Evolutionary conservation across 2,113 vertebrate species (phyloP).

Genomic region (Apaloderma vittatum): DNA sequence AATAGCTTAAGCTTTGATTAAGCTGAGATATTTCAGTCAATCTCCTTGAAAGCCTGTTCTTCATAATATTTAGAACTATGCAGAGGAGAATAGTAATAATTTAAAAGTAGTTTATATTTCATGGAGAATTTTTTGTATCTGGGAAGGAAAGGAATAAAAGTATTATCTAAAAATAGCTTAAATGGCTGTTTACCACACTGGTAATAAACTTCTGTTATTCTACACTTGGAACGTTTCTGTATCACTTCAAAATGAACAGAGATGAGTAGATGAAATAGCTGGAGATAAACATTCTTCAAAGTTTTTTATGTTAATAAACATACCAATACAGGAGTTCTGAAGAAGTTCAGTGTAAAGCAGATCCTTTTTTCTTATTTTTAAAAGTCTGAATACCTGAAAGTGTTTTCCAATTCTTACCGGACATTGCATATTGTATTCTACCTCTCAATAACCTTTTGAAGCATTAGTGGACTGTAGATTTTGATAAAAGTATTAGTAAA

Average conservation of each 20-base stretch:
- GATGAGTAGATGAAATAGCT: neutral
- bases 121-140: neutral
- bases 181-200: neutral
- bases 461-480: neutral
- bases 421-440: neutral
- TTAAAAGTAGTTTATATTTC: constrained; percentile 10
- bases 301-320: neutral
- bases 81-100: neutral
- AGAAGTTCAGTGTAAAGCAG: neutral
- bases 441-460: neutral
- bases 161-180: neutral
- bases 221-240: neutral
- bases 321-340: neutral
- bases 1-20: neutral
- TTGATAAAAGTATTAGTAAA: neutral
- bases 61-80: neutral
- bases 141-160: neutral
- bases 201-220: neutral
- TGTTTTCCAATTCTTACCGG: neutral
- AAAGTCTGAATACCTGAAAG: neutral
- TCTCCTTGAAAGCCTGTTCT: neutral
- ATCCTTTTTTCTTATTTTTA: neutral
- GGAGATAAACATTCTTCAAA: neutral
- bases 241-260: neutral
- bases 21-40: neutral